Evolutionary conservation across 2,113 vertebrate genomes (phyloP), one percentile per base, ranked within the genome.

Genomic region (Brachyhypopomus gauderio): DNA sequence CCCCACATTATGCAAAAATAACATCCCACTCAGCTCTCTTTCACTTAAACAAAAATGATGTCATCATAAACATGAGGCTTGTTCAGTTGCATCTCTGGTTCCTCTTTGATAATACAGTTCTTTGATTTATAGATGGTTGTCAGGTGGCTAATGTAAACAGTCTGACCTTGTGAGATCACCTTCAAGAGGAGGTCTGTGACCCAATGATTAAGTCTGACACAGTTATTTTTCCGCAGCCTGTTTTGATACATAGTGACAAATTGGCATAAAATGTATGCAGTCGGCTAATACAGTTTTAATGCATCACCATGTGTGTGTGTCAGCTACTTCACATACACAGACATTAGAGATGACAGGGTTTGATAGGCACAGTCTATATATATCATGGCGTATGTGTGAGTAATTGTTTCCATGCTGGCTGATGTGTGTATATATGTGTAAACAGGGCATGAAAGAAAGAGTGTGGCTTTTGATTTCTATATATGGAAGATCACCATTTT

Each of bases 401-500:
- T 17, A 22, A 41, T 23, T 74, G 52, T 59, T 45, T 17, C 2
- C 27, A 34, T 73, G 67, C 19, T 12, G 16, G 1, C 52, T 72
- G 60, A 52, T 55, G 30, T 62, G 22, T 59, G 11, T 45, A 69
- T 64, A 55, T 34, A 52, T 30, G 22, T 55, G 72, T 25, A 52
- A 67, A 78, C 67, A 62, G 66, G 34, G 27, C 27, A 30, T 82
- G 60, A 20, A 17, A 60, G 19, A 17, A 70, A 80, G 63, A 79
- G 45, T 78, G 11, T 63, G 71, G 77, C 22, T 79, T 79, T 58
- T 79, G 84, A 82, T 86, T 75, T 83, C 20, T 86, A 91, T 90
- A 16, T 86, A 89, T 88, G 78, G 88, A 27, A 75, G 79, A 66
- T 22, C 67, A 80, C 86, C 73, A 27, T 20, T 92, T 90, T 82